These are phyloP conservation scores for Lepisosteus osseus DNA, from an alignment of 2,113 vertebrate species.

Conservation along the genomic window DNA sequence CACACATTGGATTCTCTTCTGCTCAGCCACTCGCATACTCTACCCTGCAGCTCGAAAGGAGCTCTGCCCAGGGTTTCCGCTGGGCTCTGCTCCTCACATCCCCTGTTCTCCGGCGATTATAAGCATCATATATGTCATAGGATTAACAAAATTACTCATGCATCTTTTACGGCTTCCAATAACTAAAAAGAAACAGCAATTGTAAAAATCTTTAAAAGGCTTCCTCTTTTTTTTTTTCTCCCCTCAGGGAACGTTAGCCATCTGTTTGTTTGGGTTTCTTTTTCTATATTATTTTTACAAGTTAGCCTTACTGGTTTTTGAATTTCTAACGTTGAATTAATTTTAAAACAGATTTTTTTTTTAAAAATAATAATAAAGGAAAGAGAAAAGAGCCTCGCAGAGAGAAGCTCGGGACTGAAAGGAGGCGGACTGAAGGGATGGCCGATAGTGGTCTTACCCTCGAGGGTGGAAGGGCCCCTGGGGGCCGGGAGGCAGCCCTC, in stretches of 20 bases:
- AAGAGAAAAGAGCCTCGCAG: slow-evolving; percentile 20
- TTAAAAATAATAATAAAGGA: slow-evolving; percentile 16
- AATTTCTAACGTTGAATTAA: slow-evolving; percentile 9
- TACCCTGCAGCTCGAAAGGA: slow-evolving; percentile 13
- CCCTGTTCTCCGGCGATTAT: not conserved
- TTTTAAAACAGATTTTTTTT: slow-evolving; percentile 21
- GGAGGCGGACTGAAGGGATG: slow-evolving; percentile 22
- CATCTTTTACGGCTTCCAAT: not conserved
- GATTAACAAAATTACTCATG: slow-evolving; percentile 10
- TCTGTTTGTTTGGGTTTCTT: slow-evolving; percentile 12
- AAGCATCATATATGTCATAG: not conserved
- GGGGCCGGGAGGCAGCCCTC: slow-evolving; percentile 47
- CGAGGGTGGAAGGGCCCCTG: slow-evolving; percentile 53
- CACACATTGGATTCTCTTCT: slow-evolving; percentile 61
- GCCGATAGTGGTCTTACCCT: slow-evolving; percentile 57
- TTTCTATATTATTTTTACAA: not conserved
- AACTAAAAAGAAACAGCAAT: slow-evolving; percentile 11
- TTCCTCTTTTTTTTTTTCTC: slow-evolving; percentile 11
- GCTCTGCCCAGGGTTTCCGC: not conserved
- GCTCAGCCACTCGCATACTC: slow-evolving; percentile 47
- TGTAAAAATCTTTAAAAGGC: not conserved
- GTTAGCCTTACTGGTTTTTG: slow-evolving; percentile 20
- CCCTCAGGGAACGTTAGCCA: not conserved
- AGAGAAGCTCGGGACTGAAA: slow-evolving; percentile 14
- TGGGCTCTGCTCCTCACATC: not conserved